Evolutionary conservation across 2,113 vertebrate genomes (phyloP).

Genomic region (Syrmaticus mikado): DNA sequence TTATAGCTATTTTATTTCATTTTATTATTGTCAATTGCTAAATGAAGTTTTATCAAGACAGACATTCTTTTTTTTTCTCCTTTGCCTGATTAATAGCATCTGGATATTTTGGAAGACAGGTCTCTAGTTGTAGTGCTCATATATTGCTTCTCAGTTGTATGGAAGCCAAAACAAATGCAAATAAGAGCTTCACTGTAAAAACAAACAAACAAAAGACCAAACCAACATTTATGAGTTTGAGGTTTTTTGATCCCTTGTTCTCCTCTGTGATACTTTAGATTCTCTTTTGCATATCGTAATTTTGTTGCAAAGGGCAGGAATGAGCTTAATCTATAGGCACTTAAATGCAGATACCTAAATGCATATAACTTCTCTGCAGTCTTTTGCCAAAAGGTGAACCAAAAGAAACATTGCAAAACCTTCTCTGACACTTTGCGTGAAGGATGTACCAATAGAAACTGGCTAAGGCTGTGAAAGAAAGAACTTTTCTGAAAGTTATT

Average conservation of each 20-base stretch:
- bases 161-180: not conserved
- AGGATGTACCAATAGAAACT: not conserved
- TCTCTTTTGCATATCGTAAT: not conserved
- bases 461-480: not conserved
- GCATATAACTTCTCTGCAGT: not conserved
- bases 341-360: not conserved
- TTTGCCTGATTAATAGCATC: not conserved
- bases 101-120: not conserved
- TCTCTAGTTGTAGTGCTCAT: not conserved
- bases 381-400: not conserved
- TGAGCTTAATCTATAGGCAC: not conserved
- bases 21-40: not conserved
- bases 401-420: not conserved
- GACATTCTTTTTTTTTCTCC: not conserved
- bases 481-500: not conserved
- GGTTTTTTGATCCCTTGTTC: not conserved
- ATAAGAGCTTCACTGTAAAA: not conserved
- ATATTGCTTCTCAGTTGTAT: not conserved
- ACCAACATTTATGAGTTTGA: no score
- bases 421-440: not conserved
- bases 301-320: not conserved
- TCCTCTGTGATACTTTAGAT: not conserved
- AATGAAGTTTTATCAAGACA: not conserved
- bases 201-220: no score
- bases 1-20: not conserved